phyloP scores from a whole-genome alignment of 2,113 vertebrate genomes.

The Paracanthobrama guichenoti region DNA sequence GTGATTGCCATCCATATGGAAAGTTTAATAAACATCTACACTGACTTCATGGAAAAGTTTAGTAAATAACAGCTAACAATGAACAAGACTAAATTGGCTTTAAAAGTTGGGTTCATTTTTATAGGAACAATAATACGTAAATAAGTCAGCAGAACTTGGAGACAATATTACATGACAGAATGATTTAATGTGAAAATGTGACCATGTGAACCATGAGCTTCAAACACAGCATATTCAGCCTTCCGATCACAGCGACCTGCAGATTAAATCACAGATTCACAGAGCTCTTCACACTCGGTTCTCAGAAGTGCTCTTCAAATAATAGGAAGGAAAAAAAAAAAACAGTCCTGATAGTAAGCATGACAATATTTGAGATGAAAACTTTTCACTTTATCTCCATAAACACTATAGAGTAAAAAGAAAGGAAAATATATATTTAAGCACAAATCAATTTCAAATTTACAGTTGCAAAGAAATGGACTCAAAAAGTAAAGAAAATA shows the following conservation, averaged over 20 bases:
- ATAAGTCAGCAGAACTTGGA: background rate
- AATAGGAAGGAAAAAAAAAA: background rate
- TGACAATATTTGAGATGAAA: background rate
- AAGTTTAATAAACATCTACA: background rate
- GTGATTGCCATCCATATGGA: background rate
- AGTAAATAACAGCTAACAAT: background rate
- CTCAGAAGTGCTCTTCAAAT: conserved; percentile 5
- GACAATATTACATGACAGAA: background rate
- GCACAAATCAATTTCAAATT: background rate
- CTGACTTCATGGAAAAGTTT: background rate
- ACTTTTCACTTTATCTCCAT: background rate
- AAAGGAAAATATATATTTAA: background rate
- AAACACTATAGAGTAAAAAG: background rate
- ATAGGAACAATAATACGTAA: background rate
- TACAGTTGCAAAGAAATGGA: background rate
- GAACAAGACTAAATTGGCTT: background rate
- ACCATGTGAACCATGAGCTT: conserved; percentile 6
- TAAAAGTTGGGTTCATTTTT: background rate
- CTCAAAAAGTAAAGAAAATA: conserved; percentile 1
- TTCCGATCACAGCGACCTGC: background rate
- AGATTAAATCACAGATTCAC: conserved; percentile 2
- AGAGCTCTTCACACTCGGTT: background rate
- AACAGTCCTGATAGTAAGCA: background rate
- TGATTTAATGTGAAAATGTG: conserved; percentile 24
- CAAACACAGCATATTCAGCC: background rate